Conservation (phyloP, 2,797 vertebrate species). For the Pangasius sanitwongsei region DNA sequence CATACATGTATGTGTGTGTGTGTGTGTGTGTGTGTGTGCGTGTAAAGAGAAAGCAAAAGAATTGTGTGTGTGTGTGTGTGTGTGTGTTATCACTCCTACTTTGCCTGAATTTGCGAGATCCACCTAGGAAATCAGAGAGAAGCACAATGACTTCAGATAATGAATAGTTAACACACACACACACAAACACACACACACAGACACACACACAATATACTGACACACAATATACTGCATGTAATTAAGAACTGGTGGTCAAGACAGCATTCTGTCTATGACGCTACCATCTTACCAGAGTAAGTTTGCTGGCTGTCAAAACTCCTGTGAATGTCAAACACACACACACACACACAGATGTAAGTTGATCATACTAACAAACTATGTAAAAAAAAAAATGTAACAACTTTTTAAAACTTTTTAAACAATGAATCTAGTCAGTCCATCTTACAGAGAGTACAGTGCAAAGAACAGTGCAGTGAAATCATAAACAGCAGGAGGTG, state of each 20-base stretch:
- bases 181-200: constrained; percentile 7
- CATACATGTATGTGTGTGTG: neutral
- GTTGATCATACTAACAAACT: neutral
- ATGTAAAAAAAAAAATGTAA: neutral
- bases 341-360: neutral
- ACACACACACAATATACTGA: constrained; percentile 1
- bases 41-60: neutral
- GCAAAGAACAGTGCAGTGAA: neutral
- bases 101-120: constrained; percentile 61
- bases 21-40: neutral
- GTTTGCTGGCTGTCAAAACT: constrained; percentile 60
- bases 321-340: constrained; percentile 49
- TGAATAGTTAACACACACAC: neutral
- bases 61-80: neutral
- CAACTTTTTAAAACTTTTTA: neutral
- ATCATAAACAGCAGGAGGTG: neutral
- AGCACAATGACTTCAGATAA: constrained; percentile 4
- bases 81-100: constrained; percentile 50
- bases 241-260: neutral
- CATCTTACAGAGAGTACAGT: constrained; percentile 9
- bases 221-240: constrained; percentile 3
- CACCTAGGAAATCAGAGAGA: constrained; percentile 53
- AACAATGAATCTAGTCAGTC: constrained; percentile 18
- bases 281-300: constrained; percentile 64
- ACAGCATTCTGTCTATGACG: neutral